Base-by-base conservation (phyloP, 2,888 invertebrate species). In the Cecidostiba fungosa region DNA sequence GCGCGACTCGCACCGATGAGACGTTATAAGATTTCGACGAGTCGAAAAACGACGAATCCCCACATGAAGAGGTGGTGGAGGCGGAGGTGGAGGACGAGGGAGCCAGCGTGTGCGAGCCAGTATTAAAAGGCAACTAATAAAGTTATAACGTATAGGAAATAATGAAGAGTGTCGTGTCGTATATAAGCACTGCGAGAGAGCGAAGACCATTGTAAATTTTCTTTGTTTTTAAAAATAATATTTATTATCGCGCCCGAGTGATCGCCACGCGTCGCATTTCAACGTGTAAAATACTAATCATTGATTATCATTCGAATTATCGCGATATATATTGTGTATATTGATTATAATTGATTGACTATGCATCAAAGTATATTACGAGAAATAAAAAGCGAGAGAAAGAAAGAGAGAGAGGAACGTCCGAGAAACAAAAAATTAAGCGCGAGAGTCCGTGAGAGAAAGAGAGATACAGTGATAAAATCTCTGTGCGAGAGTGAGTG, bases 241-340 rank as follows among this genome's bases (percentile, higher is more conserved):
- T 93, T 93, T 93, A 93, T 93, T 93, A 90, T 89, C 89, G 90
- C 91, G 91, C 89, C 89, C 89, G 90, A 89, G 89, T 90, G 91
- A 91, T 59, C 54, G 90, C 89, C 89, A 89, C 91, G 92, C 91
- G 79, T 84, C 85, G 87, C 92, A 91, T 92, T 89, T 92, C 91
- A 91, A 91, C 91, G 90, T 93, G 93, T 93, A 93, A 93, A 92
- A 93, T 93, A 93, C 89, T 87, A 91, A 91, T 92, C 92, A 92
- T 92, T 92, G 90, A 88, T 90, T 91, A 91, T 91, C 92, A 92
- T 91, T 92, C 92, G 91, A 91, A 91, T 90, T 91, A 92, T 91
- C 90, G 91, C 91, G 91, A 90, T 89, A 89, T 89, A 89, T 90
- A 91, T 90, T 92, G 91, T 93, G 93, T 92, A 92, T 91, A 91